Evolutionary conservation across 1,140 invertebrate genomes (phyloP), one percentile per base, ranked within the genome.

Genomic region (Papilio xuthus): DNA sequence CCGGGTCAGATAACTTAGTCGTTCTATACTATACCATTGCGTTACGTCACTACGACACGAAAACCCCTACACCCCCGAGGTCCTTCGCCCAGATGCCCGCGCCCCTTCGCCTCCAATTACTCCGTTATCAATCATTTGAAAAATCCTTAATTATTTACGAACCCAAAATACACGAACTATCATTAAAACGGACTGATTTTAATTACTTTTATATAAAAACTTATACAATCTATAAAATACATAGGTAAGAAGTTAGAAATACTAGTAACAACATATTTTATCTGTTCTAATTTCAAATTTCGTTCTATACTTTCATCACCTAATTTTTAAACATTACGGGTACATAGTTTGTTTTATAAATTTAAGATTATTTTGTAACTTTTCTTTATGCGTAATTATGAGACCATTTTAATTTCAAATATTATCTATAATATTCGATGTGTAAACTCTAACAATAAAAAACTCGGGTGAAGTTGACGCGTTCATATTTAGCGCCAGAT

Each of bases 401-500:
- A 56, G 8, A 74, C 37, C 1, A 32, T 60, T 56, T 42, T 60
- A 41, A 23, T 75, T 80, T 81, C 37, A 73, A 37, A 78, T 8
- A 44, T 18, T n/a, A 44, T 53, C 44, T 73, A 20, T 37, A 72
- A 47, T n/a, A 76, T 71, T 77, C 50, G 42, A 67, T 78, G 50
- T 77, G 28, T 50, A 15, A 47, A 79, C 69, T 60, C 7, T 63
- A 78, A 79, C 37, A 41, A 77, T 72, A 83, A 80, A 85, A 88
- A 88, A 83, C 81, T 86, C 83, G 8, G 85, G 86, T 81, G n/a
- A 60, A 81, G 78, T 85, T 84, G 88, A 89, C 88, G 89, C 85
- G 80, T 87, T 90, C 88, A 92, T 88, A 92, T 91, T 92, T 91
- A 92, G 89, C 89, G 87, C 89, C 91, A 92, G 90, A 92, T 92